Percentiles rank a stretch among this genome's conserved stretches.
Conservation (phyloP, 2,113 vertebrate species). For the Bungarus multicinctus region DNA sequence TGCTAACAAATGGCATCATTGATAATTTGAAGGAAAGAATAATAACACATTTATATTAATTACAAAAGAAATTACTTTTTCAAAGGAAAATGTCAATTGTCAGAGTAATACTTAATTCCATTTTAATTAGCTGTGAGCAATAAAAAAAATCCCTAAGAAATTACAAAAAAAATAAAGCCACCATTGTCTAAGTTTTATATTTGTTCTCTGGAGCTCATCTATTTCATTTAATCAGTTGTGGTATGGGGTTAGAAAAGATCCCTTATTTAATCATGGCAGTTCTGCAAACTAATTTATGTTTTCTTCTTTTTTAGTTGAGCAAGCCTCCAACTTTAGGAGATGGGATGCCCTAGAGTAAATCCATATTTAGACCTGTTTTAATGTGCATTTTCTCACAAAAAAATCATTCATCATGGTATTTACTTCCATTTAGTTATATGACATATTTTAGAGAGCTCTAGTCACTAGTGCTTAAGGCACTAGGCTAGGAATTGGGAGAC, state of each 20-base stretch:
- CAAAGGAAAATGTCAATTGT: slow-evolving; percentile 8
- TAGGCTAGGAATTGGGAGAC: background rate
- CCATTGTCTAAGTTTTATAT: background rate
- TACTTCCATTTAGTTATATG: background rate
- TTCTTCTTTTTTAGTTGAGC: slow-evolving; percentile 10
- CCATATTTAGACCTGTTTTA: background rate
- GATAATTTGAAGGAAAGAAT: slow-evolving; percentile 25
- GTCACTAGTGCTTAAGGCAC: background rate
- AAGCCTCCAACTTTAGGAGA: slow-evolving; percentile 2
- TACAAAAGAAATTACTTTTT: slow-evolving; percentile 19
- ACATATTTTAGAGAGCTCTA: background rate
- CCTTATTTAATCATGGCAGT: background rate
- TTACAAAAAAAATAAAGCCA: slow-evolving; percentile 4
- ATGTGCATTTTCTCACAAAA: background rate
- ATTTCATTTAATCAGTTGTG: background rate
- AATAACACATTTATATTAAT: slow-evolving; percentile 10
- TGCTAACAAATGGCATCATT: slow-evolving; percentile 9
- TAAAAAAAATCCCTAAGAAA: background rate
- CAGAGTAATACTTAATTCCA: slow-evolving; percentile 12
- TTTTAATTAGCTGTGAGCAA: slow-evolving; percentile 12
- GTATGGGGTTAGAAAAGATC: slow-evolving; percentile 7
- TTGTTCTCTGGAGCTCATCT: background rate
- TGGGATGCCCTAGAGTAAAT: background rate
- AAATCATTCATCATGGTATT: background rate
- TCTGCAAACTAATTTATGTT: slow-evolving; percentile 12